Base-by-base conservation (phyloP, 1,140 invertebrate genomes). In the Conus betulinus region DNA sequence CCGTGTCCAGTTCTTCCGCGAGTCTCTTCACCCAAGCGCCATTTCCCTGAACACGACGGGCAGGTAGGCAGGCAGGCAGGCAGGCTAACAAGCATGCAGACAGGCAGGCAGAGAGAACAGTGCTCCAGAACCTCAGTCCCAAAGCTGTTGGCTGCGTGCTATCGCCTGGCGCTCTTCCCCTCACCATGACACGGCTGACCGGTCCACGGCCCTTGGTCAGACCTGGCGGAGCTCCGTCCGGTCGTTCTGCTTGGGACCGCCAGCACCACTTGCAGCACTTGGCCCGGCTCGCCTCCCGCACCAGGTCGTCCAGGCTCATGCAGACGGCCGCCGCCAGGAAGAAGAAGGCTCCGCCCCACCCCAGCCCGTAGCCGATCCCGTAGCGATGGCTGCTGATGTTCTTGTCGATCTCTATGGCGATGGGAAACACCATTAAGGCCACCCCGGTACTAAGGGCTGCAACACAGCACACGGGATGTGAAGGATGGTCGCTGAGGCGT, bases 251-350 rank as follows among this genome's bases (percentile, higher is more conserved):
- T 91, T 91, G 67, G n/a, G 89, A 87, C 79, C 90, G 91, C 91
- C 92, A 93, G 87, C 91, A 93, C 87, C 93, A 91, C 83, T 91
- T 89, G 87, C 92, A 93, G 76, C 91, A 92, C 88, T 92, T 93
- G 78, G 92, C 90, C 84, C 92, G 91, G 20, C 93, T 91, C 76
- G 93, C 94, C 89, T 94, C 93, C 8, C 93, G 89, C 63, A 95
- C 93, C 60, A 95, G 79, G 79, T 95, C 94, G 90, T 95, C 94
- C 71, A 95, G 85, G 87, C 93, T 94, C 94, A 95, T 95, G 90
- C 94, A 95, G n/a, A 95, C 89, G n/a, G 94, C 93, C 5, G 94
- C 93, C 60, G 92, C 92, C 51, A 94, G 91, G 89, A 94, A 95
- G 91, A 94, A 94, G 89, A 93, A 91, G 84, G 94, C 92, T 81